A percentile compares a stretch with the other conserved stretches of the same genome.
These are phyloP conservation scores for Neocloeon triangulifer DNA, from an alignment of 1,140 invertebrate species.

Conservation along the genomic window DNA sequence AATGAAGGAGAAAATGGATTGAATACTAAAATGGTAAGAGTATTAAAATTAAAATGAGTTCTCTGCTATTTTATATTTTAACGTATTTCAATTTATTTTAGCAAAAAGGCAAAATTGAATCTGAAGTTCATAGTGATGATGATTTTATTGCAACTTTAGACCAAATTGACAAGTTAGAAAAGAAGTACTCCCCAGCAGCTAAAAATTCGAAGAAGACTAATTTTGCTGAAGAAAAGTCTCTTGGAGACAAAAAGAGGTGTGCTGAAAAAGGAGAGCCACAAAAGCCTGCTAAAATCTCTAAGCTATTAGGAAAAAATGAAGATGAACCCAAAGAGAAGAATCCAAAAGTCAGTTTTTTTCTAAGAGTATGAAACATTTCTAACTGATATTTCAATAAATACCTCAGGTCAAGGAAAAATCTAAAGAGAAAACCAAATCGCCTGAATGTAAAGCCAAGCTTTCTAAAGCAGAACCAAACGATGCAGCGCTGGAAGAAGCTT, in stretches of 20 bases:
- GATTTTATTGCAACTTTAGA: slow-evolving; percentile 39
- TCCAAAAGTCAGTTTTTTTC: too few species aligned
- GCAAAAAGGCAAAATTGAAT: slow-evolving; percentile 13
- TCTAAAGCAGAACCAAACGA: slow-evolving; percentile 9
- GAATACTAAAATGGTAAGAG: too few species aligned
- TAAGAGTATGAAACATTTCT: too few species aligned
- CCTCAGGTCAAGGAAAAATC: background rate
- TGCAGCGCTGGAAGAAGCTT: slow-evolving; percentile 22
- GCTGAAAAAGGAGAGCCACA: slow-evolving; percentile 3
- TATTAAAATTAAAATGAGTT: slow-evolving; percentile 7
- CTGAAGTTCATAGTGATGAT: slow-evolving; percentile 34
- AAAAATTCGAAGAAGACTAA: slow-evolving; percentile 7
- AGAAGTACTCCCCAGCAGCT: background rate
- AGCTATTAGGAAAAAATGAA: background rate
- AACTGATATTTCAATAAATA: too few species aligned
- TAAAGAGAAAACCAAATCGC: slow-evolving; percentile 7
- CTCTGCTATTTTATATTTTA: slow-evolving; percentile 4
- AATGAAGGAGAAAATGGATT: slow-evolving; percentile 9
- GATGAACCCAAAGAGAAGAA: too few species aligned
- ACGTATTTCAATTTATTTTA: slow-evolving; percentile 1
- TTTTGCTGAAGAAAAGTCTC: slow-evolving; percentile 11
- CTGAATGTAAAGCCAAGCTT: too few species aligned
- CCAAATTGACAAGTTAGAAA: slow-evolving; percentile 26
- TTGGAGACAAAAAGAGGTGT: slow-evolving; percentile 6
- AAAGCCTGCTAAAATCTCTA: background rate